A percentile compares a stretch with the other conserved stretches of the same genome.
These are phyloP conservation scores for Pagetopsis macropterus DNA, from an alignment of 2,797 vertebrate species.

Conservation along the genomic window DNA sequence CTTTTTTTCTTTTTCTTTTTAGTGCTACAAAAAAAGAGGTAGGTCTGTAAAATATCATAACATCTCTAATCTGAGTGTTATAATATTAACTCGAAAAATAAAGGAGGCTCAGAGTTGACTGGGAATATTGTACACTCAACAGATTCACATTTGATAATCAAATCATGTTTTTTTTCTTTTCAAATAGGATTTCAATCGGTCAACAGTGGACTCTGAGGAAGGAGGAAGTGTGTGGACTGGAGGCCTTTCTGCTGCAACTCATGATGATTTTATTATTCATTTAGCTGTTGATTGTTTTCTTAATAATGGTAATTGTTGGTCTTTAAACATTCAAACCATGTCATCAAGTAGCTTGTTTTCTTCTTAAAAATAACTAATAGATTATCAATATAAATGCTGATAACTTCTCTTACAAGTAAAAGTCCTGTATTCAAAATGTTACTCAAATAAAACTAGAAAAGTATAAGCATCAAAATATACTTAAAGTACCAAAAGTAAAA, in stretches of 20 bases:
- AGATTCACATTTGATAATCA: not conserved
- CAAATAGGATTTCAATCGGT: not conserved
- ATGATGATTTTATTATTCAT: not conserved
- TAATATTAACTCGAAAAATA: not conserved
- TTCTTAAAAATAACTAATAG: no score
- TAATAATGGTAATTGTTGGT: not conserved
- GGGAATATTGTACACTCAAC: not conserved
- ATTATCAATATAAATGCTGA: no score
- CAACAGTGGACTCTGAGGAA: not conserved
- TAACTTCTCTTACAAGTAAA: no score
- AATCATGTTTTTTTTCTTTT: not conserved
- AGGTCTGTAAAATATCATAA: not conserved
- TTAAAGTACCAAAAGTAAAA: no score
- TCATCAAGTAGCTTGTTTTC: not conserved
- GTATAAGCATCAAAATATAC: no score
- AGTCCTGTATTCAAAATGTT: no score
- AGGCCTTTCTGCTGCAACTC: not conserved
- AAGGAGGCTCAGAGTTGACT: not conserved
- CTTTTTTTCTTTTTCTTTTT: slow-evolving; percentile 1
- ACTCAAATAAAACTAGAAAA: no score
- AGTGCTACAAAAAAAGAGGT: not conserved
- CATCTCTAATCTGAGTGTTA: not conserved
- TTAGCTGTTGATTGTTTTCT: not conserved
- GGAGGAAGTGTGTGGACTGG: not conserved
- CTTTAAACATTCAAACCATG: not conserved